Evolutionary conservation across 2,113 vertebrate genomes (phyloP).

Genomic region (Phodopus roborovskii): DNA sequence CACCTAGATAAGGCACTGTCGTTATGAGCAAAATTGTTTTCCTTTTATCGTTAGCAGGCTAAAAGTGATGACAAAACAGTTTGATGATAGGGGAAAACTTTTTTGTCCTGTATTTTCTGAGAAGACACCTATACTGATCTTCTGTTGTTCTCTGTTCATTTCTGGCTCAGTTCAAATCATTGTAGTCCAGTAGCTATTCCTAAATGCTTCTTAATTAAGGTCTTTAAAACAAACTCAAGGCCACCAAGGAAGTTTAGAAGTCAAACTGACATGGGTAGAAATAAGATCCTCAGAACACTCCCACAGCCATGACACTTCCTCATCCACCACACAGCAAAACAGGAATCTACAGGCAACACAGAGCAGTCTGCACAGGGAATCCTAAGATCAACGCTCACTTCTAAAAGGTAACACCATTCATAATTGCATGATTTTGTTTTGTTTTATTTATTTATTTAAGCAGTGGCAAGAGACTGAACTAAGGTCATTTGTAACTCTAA

Average conservation of each 20-base stretch:
- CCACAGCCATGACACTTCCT: rapidly evolving
- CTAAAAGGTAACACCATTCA: not conserved
- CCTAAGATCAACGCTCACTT: not conserved
- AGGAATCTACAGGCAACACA: not conserved
- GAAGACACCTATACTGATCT: not conserved
- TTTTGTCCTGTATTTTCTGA: not conserved
- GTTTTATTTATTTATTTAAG: not conserved
- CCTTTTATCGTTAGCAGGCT: not conserved
- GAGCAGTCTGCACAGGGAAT: rapidly evolving
- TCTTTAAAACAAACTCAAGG: conserved; percentile 53
- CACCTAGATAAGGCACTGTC: not conserved
- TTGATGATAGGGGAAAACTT: not conserved
- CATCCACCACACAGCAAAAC: not conserved
- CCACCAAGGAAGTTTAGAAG: not conserved
- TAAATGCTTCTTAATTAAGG: conserved; percentile 41
- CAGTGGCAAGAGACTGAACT: not conserved
- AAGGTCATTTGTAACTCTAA: not conserved
- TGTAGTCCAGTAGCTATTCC: not conserved
- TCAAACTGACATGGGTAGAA: not conserved
- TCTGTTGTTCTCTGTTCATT: not conserved
- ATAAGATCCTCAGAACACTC: not conserved
- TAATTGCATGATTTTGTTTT: not conserved
- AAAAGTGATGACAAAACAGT: not conserved
- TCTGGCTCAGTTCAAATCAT: not conserved
- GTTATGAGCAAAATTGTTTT: not conserved